These are phyloP conservation scores for Phoeniculus purpureus DNA, from an alignment of 2,797 vertebrate genomes.

Conservation along the genomic window DNA sequence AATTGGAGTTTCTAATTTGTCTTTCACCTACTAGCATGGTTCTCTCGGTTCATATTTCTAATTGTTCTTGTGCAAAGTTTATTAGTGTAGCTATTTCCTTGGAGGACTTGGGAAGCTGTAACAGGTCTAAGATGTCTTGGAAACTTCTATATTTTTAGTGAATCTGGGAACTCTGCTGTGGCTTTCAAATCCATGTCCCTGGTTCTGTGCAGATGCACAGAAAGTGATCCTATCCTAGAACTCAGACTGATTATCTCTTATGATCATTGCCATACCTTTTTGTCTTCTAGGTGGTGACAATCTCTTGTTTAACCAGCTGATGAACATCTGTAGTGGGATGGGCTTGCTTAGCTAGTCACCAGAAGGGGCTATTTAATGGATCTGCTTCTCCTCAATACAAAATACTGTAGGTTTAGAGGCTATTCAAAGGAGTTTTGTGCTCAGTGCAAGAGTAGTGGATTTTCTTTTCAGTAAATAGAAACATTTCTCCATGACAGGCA, in stretches of 20 bases:
- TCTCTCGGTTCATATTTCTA: neutral
- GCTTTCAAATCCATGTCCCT: neutral
- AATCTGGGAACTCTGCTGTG: neutral
- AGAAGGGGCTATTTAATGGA: neutral
- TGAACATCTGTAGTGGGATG: neutral
- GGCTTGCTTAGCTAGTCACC: neutral
- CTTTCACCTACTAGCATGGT: neutral
- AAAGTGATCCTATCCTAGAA: neutral
- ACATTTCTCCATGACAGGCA: fast-evolving
- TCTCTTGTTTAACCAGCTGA: neutral
- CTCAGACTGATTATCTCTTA: fast-evolving
- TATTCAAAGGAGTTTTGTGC: neutral
- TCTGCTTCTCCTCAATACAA: neutral
- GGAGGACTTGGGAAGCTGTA: neutral
- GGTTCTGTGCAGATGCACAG: neutral
- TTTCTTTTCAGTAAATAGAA: neutral
- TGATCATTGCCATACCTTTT: neutral
- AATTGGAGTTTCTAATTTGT: neutral
- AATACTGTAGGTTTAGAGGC: neutral
- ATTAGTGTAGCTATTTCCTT: neutral
- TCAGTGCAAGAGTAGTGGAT: neutral
- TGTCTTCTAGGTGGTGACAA: neutral
- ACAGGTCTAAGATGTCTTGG: neutral
- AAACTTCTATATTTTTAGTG: neutral
- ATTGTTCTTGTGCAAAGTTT: neutral